Base-by-base conservation (phyloP, 2,888 invertebrate species). In the Hypomecis punctinalis region DNA sequence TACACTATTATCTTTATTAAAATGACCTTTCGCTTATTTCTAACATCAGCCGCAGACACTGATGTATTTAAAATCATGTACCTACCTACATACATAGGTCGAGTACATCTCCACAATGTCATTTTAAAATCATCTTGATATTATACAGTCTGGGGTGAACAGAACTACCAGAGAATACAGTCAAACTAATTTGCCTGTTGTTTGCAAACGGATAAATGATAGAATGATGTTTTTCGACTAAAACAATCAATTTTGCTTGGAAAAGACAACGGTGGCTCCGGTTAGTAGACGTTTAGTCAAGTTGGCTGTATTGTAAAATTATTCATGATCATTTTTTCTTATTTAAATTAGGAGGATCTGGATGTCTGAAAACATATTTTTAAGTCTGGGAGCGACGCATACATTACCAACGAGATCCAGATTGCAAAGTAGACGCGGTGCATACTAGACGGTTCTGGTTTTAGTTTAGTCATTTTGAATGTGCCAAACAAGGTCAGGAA, bases 11-110 rank as follows among this genome's bases (percentile, higher is more conserved):
- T 90, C 88, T 79, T 56, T 82, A 84, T 83, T 82, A 74, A 84
- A 80, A 79, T 89, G 86, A 90, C 90, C 90, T 90, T 84, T 88
- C 78, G 84, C 78, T 80, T 74, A 77, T 72, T 77, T 81, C 79
- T 77, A 80, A 82, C 74, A 76, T 73, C 76, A 74, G 77, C 46
- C 69, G 76, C 71, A 73, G 69, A 82, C 70, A 79, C 75, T 80
- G 80, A 78, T 73, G 77, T 75, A 77, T 77, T 74, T 74, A 73
- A 61, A 73, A 73, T 61, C 53, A 52, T 60, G 37, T 6, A n/a
- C 10, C n/a, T 36, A 35, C 9, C n/a, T 23, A 23, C 11, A 6
- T 55, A n/a, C n/a, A 69, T 58, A 35, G 54, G 37, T 23, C 48
- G 58, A 11, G 37, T 55, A 65, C 33, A 63, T 58, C 43, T 52